These are phyloP conservation scores for Actinia tenebrosa DNA, from an alignment of 64 coral and sea anemone genomes.

Conservation along the genomic window DNA sequence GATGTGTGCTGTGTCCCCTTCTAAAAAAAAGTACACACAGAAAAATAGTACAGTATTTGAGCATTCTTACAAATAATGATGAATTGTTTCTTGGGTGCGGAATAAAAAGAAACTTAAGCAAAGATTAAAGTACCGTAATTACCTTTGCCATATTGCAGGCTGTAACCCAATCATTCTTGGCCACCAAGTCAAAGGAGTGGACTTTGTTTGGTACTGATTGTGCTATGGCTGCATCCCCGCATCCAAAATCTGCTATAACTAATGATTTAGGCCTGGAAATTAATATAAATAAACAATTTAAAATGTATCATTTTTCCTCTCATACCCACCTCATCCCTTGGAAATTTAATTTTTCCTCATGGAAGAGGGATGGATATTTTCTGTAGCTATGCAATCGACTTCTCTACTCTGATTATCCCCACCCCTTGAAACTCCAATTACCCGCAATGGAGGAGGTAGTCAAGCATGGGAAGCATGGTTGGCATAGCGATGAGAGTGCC, in stretches of 20 bases:
- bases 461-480: too few species aligned
- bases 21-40: too few species aligned
- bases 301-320: neutral
- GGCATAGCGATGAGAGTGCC: too few species aligned
- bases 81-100: too few species aligned
- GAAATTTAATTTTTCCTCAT: too few species aligned
- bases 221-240: slow-evolving; percentile 93
- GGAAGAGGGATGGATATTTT: too few species aligned
- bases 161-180: slow-evolving; percentile 84
- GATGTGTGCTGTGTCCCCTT: neutral
- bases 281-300: neutral
- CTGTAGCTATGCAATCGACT: too few species aligned
- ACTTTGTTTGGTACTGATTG: slow-evolving; percentile 85
- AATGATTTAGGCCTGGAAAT: slow-evolving; percentile 47
- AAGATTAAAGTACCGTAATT: neutral
- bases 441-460: too few species aligned
- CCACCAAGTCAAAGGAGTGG: slow-evolving; percentile 95
- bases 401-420: neutral
- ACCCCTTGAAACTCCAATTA: neutral
- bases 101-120: too few species aligned
- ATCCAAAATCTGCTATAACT: slow-evolving; percentile 92
- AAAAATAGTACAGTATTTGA: too few species aligned
- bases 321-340: too few species aligned
- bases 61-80: too few species aligned
- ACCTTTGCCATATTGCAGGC: slow-evolving; percentile 97